Evolutionary conservation across 2,888 invertebrate species (phyloP).

Genomic region (Lysandra bellargus): DNA sequence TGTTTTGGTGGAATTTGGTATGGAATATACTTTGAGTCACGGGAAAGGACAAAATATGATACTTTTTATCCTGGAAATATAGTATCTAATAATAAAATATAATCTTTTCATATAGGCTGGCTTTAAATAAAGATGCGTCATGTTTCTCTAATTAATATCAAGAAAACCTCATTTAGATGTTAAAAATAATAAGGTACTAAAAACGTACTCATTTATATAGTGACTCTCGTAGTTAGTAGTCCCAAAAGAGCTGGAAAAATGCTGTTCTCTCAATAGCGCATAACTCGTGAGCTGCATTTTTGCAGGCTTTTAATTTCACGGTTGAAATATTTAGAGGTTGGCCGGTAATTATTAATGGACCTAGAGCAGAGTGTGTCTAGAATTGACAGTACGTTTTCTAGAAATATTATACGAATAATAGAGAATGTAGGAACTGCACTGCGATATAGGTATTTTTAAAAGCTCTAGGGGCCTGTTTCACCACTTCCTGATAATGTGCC

Average conservation of each 20-base stretch:
- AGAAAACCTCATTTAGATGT: background rate
- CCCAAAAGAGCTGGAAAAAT: conserved; percentile 3
- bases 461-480: no score
- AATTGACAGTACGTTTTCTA: background rate
- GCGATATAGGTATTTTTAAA: no score
- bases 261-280: background rate
- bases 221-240: background rate
- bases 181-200: background rate
- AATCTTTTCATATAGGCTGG: no score
- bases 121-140: background rate
- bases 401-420: background rate
- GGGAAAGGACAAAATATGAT: no score
- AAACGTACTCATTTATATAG: background rate
- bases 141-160: background rate
- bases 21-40: no score
- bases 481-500: no score
- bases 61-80: no score
- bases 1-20: no score
- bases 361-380: background rate
- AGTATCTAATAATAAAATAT: no score
- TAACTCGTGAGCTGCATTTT: background rate
- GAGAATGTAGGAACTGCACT: no score
- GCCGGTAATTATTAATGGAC: background rate
- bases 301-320: conserved; percentile 15
- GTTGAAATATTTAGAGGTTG: conserved; percentile 13